Evolutionary conservation across 2,888 invertebrate species (phyloP), one percentile per base, ranked within the genome.

Genomic region (Orgyia antiqua): DNA sequence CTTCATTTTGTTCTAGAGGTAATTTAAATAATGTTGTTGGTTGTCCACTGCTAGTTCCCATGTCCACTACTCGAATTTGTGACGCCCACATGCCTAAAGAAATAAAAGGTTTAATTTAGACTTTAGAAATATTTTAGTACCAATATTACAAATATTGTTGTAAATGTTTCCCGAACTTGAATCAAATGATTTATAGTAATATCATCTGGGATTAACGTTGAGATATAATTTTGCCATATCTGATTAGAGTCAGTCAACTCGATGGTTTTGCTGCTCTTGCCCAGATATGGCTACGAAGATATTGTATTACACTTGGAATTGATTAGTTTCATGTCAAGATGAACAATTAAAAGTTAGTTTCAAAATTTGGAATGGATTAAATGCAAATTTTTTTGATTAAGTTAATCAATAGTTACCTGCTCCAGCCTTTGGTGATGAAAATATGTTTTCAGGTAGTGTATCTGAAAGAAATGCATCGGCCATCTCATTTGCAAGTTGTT

Each of bases 391-490:
- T 15, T 15, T 4, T 15, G 6, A 15, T 15, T 15, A 15, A 6
- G 6, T 6, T n/a, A n/a, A 15, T 15, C 6, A 17, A 11, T n/a
- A 10, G 13, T 31, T 54, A 87, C 87, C 87, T 80, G 89, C 74
- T 51, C 98, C 98, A 9, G 99, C 99, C 80, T 98, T 97, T 0
- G 99, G 98, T 0, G 98, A 95, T 0, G 98, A 96, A 75, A 98
- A 99, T 1, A 93, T 87, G 58, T 93, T 94, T 80, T 99, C 99
- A 1, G 98, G 97, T 2, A 98, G 83, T 42, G 97, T 93, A 72
- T 99, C 98, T 33, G 95, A 95, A 1, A 99, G 88, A 58, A 99
- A 98, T 4, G 98, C 96, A 56, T 97, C 96, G 0, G 99, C 99
- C 93, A 99, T 96, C 88, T 99, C 98, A 50, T 94, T 93, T 0